phyloP scores from a whole-genome alignment of 1,140 invertebrate species.

The Scylla paramamosain region DNA sequence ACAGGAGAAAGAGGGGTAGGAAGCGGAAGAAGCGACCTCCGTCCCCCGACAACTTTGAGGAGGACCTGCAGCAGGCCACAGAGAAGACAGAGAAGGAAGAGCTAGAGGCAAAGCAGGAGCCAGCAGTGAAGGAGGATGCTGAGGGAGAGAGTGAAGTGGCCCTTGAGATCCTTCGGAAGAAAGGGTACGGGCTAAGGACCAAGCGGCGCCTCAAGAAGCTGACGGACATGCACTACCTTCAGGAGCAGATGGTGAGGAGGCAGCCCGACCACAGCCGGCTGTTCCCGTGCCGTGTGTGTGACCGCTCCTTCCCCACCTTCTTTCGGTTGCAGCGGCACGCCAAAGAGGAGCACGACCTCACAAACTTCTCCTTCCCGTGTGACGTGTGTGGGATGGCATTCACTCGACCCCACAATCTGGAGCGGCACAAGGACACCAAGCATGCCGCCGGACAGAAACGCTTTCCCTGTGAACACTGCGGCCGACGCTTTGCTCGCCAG shows the following conservation, averaged over 20 bases:
- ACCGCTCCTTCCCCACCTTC: conserved; percentile 59
- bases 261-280: conserved; percentile 43
- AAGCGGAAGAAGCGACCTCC: conserved; percentile 58
- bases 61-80: conserved; percentile 36
- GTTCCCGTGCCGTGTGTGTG: conserved; percentile 57
- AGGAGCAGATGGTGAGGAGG: conserved; percentile 62
- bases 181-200: conserved; percentile 63
- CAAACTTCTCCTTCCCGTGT: conserved; percentile 68
- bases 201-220: conserved; percentile 63
- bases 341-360: conserved; percentile 59
- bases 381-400: conserved; percentile 66
- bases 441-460: conserved; percentile 62
- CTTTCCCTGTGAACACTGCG: conserved; percentile 65
- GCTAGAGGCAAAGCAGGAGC: background rate
- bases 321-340: conserved; percentile 58
- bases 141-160: conserved; percentile 48
- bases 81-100: conserved; percentile 7
- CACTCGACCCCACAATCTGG: conserved; percentile 66
- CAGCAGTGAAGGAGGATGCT: conserved; percentile 44
- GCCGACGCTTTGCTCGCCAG: conserved; percentile 58
- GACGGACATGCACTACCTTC: conserved; percentile 69
- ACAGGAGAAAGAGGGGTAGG: conserved; percentile 65
- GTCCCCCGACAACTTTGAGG: conserved; percentile 60
- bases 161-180: conserved; percentile 50
- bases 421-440: conserved; percentile 68